Percentiles rank a stretch among this genome's conserved stretches.
These are phyloP conservation scores for Carlito syrichta DNA, from an alignment of 2,113 vertebrate genomes.

Conservation along the genomic window DNA sequence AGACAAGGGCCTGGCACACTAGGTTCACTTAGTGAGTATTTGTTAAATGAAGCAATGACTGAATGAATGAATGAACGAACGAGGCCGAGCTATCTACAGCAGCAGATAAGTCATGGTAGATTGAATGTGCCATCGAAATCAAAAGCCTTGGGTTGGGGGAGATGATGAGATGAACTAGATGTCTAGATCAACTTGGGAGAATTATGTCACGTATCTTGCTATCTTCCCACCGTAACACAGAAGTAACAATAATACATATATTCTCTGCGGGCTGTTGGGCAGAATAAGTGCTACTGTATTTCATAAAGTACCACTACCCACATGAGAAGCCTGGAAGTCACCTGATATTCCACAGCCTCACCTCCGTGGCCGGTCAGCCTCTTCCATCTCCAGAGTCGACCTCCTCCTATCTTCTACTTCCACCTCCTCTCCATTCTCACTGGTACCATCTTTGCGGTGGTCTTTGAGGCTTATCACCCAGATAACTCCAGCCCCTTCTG, in stretches of 20 bases:
- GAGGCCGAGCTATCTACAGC: neutral
- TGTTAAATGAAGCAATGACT: constrained; percentile 1
- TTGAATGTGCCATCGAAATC: neutral
- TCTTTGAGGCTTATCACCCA: neutral
- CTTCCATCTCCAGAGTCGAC: neutral
- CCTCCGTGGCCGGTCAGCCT: neutral
- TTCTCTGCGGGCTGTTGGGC: neutral
- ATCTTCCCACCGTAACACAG: neutral
- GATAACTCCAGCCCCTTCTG: neutral
- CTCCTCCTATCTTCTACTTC: neutral
- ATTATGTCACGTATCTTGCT: neutral
- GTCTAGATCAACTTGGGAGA: neutral
- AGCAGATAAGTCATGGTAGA: neutral
- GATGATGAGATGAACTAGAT: no score
- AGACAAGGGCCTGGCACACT: neutral
- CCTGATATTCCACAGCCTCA: neutral
- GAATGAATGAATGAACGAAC: neutral
- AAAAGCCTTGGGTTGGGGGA: neutral
- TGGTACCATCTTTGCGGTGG: neutral
- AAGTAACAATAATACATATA: neutral
- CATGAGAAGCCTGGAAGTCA: neutral
- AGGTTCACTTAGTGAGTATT: neutral
- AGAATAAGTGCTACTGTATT: neutral
- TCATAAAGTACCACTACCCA: neutral
- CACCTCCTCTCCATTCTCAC: neutral